Percentiles rank a stretch among this genome's conserved stretches.
Evolutionary conservation across 1,140 invertebrate genomes (phyloP).

Genomic region (Dysdera silvatica): DNA sequence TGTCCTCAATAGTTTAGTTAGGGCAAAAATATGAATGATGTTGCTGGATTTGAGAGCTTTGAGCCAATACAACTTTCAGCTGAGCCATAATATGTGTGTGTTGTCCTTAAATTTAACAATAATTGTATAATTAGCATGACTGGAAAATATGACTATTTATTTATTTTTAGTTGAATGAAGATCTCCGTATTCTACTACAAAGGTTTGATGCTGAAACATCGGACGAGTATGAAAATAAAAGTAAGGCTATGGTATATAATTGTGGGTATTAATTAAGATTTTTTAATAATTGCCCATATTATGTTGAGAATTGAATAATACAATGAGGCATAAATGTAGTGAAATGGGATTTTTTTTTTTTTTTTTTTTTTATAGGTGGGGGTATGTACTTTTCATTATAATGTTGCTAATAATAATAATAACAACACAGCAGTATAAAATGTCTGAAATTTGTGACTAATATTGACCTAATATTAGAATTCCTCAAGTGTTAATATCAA

Average conservation of each 20-base stretch:
- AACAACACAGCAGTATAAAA: background rate
- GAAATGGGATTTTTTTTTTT: background rate
- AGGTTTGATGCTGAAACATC: slow-evolving; percentile 95
- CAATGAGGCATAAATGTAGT: no score
- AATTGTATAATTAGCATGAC: no score
- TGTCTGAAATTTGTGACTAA: no score
- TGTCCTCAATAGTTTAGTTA: no score
- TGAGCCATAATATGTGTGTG: no score
- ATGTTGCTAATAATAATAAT: background rate
- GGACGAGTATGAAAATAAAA: slow-evolving; percentile 90
- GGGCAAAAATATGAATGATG: no score
- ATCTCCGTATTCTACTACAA: slow-evolving; percentile 85
- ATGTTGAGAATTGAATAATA: background rate
- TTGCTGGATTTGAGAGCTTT: no score
- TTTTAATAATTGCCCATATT: background rate
- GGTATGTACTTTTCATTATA: background rate
- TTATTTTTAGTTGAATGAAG: slow-evolving; percentile 69
- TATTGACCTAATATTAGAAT: no score
- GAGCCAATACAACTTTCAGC: no score
- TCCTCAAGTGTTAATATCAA: no score
- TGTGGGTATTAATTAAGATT: background rate
- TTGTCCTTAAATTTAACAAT: no score
- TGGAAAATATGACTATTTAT: no score
- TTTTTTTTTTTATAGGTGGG: background rate
- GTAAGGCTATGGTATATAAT: slow-evolving; percentile 47